Percentiles rank a stretch among this genome's conserved stretches.
Conservation (phyloP, 2,888 invertebrate genomes). For the Vanessa cardui region DNA sequence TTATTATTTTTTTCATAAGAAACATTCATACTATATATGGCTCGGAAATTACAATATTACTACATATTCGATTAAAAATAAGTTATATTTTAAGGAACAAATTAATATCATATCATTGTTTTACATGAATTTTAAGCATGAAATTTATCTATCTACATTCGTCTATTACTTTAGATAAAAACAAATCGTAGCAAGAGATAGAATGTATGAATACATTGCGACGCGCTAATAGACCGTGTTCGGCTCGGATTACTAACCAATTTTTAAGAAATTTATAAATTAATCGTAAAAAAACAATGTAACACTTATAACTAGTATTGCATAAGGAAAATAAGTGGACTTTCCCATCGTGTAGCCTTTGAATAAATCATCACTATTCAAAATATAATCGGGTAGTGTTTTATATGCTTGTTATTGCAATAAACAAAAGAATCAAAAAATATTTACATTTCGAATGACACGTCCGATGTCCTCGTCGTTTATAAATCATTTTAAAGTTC, state of each 20-base stretch:
- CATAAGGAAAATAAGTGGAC: constrained; percentile 78
- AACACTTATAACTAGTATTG: constrained; percentile 83
- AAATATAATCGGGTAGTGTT: constrained; percentile 28
- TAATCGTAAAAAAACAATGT: constrained; percentile 78
- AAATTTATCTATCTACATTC: constrained; percentile 36
- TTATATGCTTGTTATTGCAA: constrained; percentile 44
- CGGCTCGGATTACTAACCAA: constrained; percentile 63
- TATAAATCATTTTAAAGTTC: constrained; percentile 18
- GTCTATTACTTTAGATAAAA: constrained; percentile 19
- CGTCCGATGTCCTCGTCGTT: background rate
- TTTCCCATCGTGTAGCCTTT: constrained; percentile 41
- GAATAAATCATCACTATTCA: constrained; percentile 26
- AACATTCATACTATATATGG: constrained; percentile 34
- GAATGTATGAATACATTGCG: constrained; percentile 25
- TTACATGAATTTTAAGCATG: constrained; percentile 12
- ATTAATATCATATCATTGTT: constrained; percentile 12
- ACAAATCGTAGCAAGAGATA: background rate
- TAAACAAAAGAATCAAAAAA: constrained; percentile 22
- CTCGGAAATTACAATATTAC: constrained; percentile 42
- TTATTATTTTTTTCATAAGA: constrained; percentile 39
- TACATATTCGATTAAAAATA: constrained; percentile 10
- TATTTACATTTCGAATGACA: constrained; percentile 1
- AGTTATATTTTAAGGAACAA: constrained; percentile 21
- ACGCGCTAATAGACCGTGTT: constrained; percentile 47
- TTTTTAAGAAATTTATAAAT: constrained; percentile 68